phyloP scores from a whole-genome alignment of 2,888 invertebrate genomes.

The Microchrysa polita region DNA sequence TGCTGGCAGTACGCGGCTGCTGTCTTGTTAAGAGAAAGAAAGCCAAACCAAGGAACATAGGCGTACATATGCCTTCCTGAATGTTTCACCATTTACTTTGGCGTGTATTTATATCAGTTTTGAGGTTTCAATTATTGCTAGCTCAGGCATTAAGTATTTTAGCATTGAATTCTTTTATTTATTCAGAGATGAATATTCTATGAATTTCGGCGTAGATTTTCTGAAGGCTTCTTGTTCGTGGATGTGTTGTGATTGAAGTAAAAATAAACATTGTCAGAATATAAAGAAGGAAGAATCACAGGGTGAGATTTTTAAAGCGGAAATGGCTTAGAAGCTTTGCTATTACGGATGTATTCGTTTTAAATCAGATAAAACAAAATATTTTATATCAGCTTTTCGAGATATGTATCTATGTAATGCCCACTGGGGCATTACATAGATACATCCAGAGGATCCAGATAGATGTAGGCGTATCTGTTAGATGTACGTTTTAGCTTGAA shows the following conservation, averaged over 20 bases:
- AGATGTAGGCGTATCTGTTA: too few species aligned
- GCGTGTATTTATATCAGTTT: slow-evolving; percentile 36
- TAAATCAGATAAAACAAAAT: not conserved
- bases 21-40: too few species aligned
- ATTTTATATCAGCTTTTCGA: too few species aligned
- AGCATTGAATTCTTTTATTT: slow-evolving; percentile 14
- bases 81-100: slow-evolving; percentile 29
- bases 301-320: too few species aligned
- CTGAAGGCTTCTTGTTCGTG: too few species aligned
- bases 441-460: too few species aligned
- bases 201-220: not conserved
- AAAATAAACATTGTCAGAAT: not conserved
- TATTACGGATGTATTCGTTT: not conserved
- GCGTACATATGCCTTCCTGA: slow-evolving; percentile 29
- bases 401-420: too few species aligned
- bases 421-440: too few species aligned
- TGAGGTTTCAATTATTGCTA: slow-evolving; percentile 39
- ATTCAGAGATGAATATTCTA: slow-evolving; percentile 4
- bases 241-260: not conserved
- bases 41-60: too few species aligned
- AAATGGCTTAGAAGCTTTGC: not conserved
- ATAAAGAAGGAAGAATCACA: too few species aligned
- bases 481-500: too few species aligned
- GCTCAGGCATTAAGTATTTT: slow-evolving; percentile 22
- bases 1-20: too few species aligned